Conservation (phyloP, 2,888 invertebrate genomes). For the Allolobophora icterica region DNA sequence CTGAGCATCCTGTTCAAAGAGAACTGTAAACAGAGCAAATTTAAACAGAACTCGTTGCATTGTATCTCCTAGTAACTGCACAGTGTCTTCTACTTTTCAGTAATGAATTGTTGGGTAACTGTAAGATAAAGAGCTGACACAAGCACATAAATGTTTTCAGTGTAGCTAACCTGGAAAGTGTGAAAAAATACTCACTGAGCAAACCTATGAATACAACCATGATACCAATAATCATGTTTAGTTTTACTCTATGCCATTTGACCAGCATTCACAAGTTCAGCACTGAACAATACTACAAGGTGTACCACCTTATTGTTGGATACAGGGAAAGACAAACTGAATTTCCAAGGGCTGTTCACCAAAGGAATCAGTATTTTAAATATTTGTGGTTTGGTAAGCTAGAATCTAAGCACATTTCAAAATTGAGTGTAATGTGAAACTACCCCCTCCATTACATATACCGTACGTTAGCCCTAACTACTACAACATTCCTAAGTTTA, state of each 20-base stretch:
- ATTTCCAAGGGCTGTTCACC: neutral
- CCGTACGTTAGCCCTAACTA: neutral
- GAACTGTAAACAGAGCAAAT: neutral
- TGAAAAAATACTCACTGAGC: neutral
- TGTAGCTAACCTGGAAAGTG: neutral
- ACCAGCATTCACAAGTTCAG: neutral
- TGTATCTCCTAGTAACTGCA: neutral
- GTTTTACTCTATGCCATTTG: neutral
- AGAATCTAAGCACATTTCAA: neutral
- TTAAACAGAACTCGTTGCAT: neutral
- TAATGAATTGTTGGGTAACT: neutral
- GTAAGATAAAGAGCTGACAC: no score
- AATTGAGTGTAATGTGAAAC: neutral
- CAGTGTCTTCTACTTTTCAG: neutral
- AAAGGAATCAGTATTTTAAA: neutral
- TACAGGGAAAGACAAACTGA: conserved; percentile 8
- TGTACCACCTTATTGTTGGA: neutral
- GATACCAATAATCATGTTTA: no score
- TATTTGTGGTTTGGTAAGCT: neutral
- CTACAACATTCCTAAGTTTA: neutral
- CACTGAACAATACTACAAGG: neutral
- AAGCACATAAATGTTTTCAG: neutral
- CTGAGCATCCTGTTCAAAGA: neutral
- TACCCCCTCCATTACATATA: neutral
- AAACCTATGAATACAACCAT: neutral